These are phyloP conservation scores for Toxonevra muliebris DNA, from an alignment of 2,888 invertebrate species.

Conservation along the genomic window DNA sequence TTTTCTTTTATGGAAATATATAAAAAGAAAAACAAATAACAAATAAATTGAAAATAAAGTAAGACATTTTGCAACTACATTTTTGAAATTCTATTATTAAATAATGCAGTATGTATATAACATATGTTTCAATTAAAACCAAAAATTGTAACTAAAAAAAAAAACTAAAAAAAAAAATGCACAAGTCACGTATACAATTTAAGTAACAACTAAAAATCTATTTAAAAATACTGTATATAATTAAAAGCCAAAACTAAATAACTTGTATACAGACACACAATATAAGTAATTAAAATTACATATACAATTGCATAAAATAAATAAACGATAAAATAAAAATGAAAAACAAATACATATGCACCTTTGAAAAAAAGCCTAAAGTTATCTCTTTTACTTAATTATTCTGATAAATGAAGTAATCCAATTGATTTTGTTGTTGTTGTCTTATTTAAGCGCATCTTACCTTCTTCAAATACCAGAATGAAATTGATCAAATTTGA, in stretches of 20 bases:
- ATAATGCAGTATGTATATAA: background rate
- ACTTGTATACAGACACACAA: background rate
- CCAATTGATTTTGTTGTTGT: background rate
- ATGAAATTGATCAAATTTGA: too few relatives aligned
- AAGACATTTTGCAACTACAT: too few relatives aligned
- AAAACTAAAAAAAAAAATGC: too few relatives aligned
- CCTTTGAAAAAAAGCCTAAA: background rate
- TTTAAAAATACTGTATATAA: too few relatives aligned
- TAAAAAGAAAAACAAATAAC: too few relatives aligned
- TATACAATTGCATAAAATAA: background rate
- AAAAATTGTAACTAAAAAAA: too few relatives aligned
- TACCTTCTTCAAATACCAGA: slow-evolving; percentile 7
- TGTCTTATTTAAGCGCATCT: too few relatives aligned
- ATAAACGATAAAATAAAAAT: background rate
- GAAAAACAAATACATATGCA: slow-evolving; percentile 10
- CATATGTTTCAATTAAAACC: too few relatives aligned
- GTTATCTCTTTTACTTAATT: too few relatives aligned
- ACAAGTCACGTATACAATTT: background rate
- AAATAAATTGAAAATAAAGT: too few relatives aligned
- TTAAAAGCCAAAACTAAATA: background rate
- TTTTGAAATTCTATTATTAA: background rate
- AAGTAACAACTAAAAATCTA: background rate
- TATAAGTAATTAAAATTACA: background rate
- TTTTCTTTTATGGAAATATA: too few relatives aligned
- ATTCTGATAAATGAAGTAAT: too few relatives aligned